Percentiles rank a stretch among this genome's conserved stretches.
Evolutionary conservation across 1,140 invertebrate species (phyloP).

Genomic region (Drosophila jambulina): DNA sequence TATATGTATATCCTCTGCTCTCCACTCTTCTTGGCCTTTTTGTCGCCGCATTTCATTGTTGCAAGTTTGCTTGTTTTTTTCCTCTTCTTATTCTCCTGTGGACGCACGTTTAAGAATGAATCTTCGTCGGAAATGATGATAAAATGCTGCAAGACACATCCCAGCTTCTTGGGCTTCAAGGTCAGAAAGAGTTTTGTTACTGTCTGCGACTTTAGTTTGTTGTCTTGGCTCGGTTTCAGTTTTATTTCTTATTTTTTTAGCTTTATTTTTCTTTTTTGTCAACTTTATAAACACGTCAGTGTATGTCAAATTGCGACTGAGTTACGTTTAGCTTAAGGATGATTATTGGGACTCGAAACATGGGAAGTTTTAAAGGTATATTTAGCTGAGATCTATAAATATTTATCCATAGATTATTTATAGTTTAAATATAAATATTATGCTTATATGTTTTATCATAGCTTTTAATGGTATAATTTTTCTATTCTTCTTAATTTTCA

Average conservation of each 20-base stretch:
- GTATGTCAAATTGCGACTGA: constrained; percentile 75
- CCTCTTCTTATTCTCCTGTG: constrained; percentile 12
- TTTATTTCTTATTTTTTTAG: constrained; percentile 15
- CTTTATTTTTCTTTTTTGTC: constrained; percentile 37
- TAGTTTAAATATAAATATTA: background rate
- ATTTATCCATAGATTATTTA: too few relatives aligned
- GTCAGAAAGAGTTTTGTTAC: constrained; percentile 63
- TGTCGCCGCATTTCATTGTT: constrained; percentile 82
- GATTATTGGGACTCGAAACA: background rate
- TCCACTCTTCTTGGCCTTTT: constrained; percentile 48
- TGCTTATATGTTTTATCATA: too few relatives aligned
- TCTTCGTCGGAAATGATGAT: constrained; percentile 75
- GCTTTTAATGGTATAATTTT: too few relatives aligned
- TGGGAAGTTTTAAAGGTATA: background rate
- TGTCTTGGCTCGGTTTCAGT: constrained; percentile 3
- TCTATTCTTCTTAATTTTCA: too few relatives aligned
- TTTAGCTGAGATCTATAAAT: background rate
- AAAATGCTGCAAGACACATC: constrained; percentile 61
- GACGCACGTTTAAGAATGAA: constrained; percentile 74
- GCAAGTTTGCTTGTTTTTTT: constrained; percentile 41
- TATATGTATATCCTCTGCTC: constrained; percentile 8
- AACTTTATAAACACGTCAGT: constrained; percentile 70
- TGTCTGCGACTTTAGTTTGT: constrained; percentile 31
- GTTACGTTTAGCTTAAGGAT: constrained; percentile 50
- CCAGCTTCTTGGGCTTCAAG: constrained; percentile 58